Percentiles rank a stretch among this genome's conserved stretches.
Evolutionary conservation across 2,797 vertebrate species (phyloP).

Genomic region (Myiotriccus ornatus): DNA sequence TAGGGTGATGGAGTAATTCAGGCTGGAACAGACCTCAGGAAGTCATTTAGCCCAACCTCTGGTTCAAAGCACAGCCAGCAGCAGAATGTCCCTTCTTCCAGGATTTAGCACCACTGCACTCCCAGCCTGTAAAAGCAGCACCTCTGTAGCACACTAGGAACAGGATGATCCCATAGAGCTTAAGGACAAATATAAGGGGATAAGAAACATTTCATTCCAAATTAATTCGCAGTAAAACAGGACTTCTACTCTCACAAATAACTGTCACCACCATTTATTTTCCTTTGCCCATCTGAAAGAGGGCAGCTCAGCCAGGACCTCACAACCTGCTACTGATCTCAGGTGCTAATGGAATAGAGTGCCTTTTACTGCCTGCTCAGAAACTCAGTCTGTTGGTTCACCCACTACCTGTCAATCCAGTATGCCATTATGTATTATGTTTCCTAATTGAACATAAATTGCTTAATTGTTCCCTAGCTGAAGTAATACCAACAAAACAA

Average conservation of each 20-base stretch:
- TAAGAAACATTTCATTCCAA: background rate
- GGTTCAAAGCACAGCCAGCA: background rate
- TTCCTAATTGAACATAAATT: background rate
- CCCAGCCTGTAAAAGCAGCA: background rate
- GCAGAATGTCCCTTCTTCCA: background rate
- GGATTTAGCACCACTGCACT: background rate
- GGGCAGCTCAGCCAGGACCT: background rate
- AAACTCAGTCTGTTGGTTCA: background rate
- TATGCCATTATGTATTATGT: background rate
- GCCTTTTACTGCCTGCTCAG: background rate
- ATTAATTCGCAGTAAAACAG: fast-evolving
- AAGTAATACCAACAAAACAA: background rate
- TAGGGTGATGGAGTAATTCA: background rate
- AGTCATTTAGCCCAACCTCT: background rate
- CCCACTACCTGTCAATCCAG: background rate
- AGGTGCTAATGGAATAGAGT: background rate
- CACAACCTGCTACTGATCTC: background rate
- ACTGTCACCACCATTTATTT: background rate
- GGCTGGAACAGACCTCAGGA: background rate
- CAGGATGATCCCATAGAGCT: background rate
- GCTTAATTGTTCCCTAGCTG: background rate
- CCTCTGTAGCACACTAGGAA: background rate
- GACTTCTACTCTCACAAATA: background rate
- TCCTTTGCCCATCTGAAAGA: background rate
- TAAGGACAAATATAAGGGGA: background rate